A percentile compares a stretch with the other conserved stretches of the same genome.
Conservation (phyloP, 2,113 vertebrate genomes). For the Arizona elegans region DNA sequence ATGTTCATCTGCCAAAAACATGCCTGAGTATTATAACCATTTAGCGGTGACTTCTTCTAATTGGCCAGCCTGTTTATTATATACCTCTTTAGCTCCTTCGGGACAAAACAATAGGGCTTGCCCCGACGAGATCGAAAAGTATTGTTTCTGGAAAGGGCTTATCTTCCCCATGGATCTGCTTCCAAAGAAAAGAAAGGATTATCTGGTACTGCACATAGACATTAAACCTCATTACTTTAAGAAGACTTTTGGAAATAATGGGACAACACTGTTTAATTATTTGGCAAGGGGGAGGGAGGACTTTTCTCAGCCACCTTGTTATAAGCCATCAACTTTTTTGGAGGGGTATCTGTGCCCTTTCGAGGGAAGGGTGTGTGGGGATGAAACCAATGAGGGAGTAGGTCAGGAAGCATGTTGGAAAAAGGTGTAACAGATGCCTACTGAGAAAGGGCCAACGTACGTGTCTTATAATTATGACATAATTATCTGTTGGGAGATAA, state of each 20-base stretch:
- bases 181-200: slow-evolving; percentile 40
- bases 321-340: neutral
- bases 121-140: slow-evolving; percentile 32
- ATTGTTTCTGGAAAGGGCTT: slow-evolving; percentile 37
- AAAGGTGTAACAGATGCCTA: neutral
- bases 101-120: neutral
- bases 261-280: slow-evolving; percentile 51
- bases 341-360: slow-evolving; percentile 36
- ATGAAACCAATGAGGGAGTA: neutral
- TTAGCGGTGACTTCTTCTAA: slow-evolving; percentile 19
- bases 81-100: slow-evolving; percentile 42
- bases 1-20: slow-evolving; percentile 29
- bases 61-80: neutral
- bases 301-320: slow-evolving; percentile 39
- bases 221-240: slow-evolving; percentile 42
- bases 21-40: neutral
- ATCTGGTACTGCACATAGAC: neutral
- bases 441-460: neutral
- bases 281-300: slow-evolving; percentile 24
- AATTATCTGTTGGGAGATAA: neutral
- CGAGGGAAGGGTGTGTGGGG: neutral
- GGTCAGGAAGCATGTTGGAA: neutral
- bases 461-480: neutral
- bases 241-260: slow-evolving; percentile 57
- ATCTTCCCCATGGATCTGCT: slow-evolving; percentile 50